phyloP scores from a whole-genome alignment of 2,888 invertebrate genomes.

The Lithophane socia region DNA sequence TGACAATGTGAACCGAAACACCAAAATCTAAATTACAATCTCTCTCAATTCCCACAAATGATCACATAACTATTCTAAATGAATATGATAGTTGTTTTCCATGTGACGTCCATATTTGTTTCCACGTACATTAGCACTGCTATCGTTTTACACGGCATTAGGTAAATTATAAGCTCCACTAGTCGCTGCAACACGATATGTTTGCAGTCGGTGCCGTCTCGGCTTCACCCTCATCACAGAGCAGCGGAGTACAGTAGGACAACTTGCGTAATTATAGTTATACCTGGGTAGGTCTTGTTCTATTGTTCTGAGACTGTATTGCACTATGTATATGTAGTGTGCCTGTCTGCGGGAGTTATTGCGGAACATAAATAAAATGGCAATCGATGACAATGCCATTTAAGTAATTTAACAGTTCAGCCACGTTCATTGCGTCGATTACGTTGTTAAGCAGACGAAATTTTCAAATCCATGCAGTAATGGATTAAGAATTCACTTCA shows the following conservation, averaged over 20 bases:
- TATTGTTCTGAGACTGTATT: not conserved
- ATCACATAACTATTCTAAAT: conserved; percentile 42
- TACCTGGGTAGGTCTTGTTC: not conserved
- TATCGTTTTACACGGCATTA: conserved; percentile 89
- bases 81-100: conserved; percentile 49
- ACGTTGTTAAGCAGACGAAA: no score
- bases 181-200: conserved; percentile 85
- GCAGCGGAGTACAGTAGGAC: conserved; percentile 58
- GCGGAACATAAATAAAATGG: not conserved
- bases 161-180: conserved; percentile 90
- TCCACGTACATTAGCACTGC: conserved; percentile 83
- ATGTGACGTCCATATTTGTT: conserved; percentile 75
- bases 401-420: conserved; percentile 1
- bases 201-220: conserved; percentile 83
- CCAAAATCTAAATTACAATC: not conserved
- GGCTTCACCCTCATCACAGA: conserved; percentile 74
- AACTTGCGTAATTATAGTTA: conserved; percentile 21
- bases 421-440: no score
- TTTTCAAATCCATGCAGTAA: no score
- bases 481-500: not conserved
- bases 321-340: not conserved
- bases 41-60: conserved; percentile 31
- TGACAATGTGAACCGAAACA: not conserved
- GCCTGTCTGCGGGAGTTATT: no score
- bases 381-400: not conserved